Percentiles rank a stretch among this genome's conserved stretches.
phyloP scores from a whole-genome alignment of 2,888 invertebrate species.

The Dioctria rufipes region DNA sequence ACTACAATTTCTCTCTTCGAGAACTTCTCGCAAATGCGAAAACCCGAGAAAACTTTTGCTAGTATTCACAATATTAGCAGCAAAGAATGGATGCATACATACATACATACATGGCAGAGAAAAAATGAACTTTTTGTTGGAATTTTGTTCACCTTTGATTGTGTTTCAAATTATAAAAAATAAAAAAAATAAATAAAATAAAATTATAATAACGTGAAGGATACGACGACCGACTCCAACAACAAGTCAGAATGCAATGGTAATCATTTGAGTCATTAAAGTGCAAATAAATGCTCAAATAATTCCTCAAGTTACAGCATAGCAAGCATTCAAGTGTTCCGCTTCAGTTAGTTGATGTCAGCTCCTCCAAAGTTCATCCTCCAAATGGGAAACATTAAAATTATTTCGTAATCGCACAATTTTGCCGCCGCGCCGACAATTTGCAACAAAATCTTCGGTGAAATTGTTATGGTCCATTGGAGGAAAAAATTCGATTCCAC shows the following conservation, averaged over 20 bases:
- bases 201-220: neutral
- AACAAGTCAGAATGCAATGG: neutral
- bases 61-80: too few species aligned
- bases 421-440: slow-evolving; percentile 15
- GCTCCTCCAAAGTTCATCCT: neutral
- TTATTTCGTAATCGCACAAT: slow-evolving; percentile 5
- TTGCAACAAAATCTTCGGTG: neutral
- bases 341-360: neutral
- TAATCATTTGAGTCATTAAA: slow-evolving; percentile 1
- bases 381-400: neutral
- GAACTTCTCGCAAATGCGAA: too few species aligned
- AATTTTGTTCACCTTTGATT: too few species aligned
- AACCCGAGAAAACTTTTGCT: too few species aligned
- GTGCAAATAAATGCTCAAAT: neutral
- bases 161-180: too few species aligned
- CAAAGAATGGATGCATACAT: too few species aligned
- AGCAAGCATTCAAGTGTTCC: neutral
- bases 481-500: neutral
- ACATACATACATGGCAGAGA: too few species aligned
- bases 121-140: too few species aligned
- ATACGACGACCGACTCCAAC: neutral
- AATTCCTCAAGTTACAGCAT: neutral
- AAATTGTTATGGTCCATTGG: neutral
- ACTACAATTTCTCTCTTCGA: too few species aligned
- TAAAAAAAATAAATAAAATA: too few species aligned